phyloP scores from a whole-genome alignment of 2,888 invertebrate species.

The Eumacrocentrus americanus region DNA sequence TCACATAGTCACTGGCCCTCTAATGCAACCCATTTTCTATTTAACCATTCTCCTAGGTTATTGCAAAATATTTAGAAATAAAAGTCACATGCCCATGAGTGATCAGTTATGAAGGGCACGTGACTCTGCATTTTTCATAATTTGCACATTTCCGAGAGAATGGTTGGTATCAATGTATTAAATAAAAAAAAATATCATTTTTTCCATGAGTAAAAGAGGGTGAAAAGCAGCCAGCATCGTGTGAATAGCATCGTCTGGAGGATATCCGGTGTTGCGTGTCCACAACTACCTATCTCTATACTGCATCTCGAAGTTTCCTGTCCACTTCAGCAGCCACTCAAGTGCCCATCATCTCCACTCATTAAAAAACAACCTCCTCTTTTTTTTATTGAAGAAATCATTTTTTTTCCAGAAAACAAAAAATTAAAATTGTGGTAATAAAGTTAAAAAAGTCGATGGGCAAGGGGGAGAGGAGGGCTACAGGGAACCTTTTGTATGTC shows the following conservation, averaged over 20 bases:
- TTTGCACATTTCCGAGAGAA: too few species aligned
- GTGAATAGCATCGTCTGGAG: constrained; percentile 55
- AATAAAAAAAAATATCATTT: constrained; percentile 17
- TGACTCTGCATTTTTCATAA: too few species aligned
- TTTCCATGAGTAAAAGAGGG: constrained; percentile 15
- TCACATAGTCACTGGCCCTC: too few species aligned
- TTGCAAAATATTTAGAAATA: too few species aligned
- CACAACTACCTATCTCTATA: constrained; percentile 24
- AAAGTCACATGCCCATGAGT: too few species aligned
- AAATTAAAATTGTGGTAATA: too few species aligned
- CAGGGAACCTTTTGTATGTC: neutral
- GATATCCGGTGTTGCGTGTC: constrained; percentile 58
- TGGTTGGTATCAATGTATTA: neutral
- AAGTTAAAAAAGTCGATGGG: too few species aligned
- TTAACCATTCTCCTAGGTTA: too few species aligned
- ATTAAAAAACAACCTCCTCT: constrained; percentile 20
- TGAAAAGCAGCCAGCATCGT: constrained; percentile 35
- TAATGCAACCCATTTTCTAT: too few species aligned
- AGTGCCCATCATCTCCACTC: constrained; percentile 27
- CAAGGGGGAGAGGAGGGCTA: too few species aligned
- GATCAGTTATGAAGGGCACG: too few species aligned
- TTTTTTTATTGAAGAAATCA: constrained; percentile 15
- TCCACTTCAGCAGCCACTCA: constrained; percentile 27
- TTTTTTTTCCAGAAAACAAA: neutral
- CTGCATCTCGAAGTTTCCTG: constrained; percentile 32